A percentile compares a stretch with the other conserved stretches of the same genome.
phyloP scores from a whole-genome alignment of 1,140 invertebrate genomes.

The Leptopilina clavipes region DNA sequence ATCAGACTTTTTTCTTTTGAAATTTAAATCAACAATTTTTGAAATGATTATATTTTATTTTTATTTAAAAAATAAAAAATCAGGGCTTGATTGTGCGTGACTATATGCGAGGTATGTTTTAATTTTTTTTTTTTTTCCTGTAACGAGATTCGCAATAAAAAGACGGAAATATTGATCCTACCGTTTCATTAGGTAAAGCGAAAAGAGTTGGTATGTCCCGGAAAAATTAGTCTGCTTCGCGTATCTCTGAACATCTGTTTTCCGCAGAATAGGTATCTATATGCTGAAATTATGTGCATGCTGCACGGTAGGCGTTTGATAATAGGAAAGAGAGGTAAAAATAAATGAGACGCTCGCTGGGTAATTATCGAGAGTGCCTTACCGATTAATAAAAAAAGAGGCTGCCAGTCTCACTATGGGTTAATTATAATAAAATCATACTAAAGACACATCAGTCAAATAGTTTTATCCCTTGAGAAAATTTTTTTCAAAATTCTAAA shows the following conservation, averaged over 20 bases:
- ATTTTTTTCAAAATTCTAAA: no score
- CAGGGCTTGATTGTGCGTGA: background rate
- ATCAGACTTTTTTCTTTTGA: no score
- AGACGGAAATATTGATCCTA: constrained; percentile 15
- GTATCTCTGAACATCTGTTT: constrained; percentile 30
- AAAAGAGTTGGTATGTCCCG: constrained; percentile 31
- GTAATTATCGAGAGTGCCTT: constrained; percentile 32
- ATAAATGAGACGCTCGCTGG: constrained; percentile 14
- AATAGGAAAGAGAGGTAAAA: constrained; percentile 23
- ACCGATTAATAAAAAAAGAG: constrained; percentile 25
- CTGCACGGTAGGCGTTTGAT: constrained; percentile 23
- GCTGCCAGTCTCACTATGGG: background rate
- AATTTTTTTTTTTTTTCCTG: background rate
- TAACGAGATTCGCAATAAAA: constrained; percentile 28
- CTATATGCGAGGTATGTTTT: background rate
- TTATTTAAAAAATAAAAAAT: background rate
- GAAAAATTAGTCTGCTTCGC: constrained; percentile 29
- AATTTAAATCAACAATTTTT: no score
- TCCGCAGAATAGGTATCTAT: constrained; percentile 21
- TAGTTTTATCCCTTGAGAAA: no score
- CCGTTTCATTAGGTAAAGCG: constrained; percentile 32
- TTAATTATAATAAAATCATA: background rate
- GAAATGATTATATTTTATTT: no score
- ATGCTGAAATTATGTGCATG: constrained; percentile 28
- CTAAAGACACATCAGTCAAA: no score